Evolutionary conservation across 2,797 vertebrate genomes (phyloP).

Genomic region (Trematomus bernacchii): DNA sequence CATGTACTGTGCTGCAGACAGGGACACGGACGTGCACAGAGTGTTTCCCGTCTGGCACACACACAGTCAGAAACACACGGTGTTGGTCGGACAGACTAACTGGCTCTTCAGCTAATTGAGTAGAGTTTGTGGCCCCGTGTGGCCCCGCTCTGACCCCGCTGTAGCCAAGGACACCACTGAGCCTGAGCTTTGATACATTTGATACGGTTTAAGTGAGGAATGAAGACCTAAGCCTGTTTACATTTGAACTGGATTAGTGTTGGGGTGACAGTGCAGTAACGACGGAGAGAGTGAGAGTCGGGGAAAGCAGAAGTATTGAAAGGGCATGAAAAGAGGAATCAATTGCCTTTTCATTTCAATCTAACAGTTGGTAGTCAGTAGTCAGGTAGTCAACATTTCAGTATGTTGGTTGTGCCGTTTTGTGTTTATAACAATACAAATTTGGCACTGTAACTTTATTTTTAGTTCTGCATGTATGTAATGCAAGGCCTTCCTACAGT

Average conservation of each 20-base stretch:
- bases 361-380: slow-evolving; percentile 33
- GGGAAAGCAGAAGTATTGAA: slow-evolving; percentile 44
- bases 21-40: slow-evolving; percentile 52
- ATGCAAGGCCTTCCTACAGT: slow-evolving; percentile 2
- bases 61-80: slow-evolving; percentile 52
- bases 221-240: slow-evolving; percentile 89
- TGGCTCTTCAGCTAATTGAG: slow-evolving; percentile 87
- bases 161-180: slow-evolving; percentile 87
- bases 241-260: slow-evolving; percentile 89
- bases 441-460: neutral
- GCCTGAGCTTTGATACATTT: slow-evolving; percentile 94
- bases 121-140: slow-evolving; percentile 86
- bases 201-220: slow-evolving; percentile 92
- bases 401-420: slow-evolving; percentile 1
- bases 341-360: neutral
- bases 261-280: slow-evolving; percentile 83
- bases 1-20: slow-evolving; percentile 40
- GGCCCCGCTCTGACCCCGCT: slow-evolving; percentile 81
- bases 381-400: too few relatives aligned
- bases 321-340: slow-evolving; percentile 34
- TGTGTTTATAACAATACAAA: neutral
- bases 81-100: slow-evolving; percentile 83
- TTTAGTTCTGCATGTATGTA: neutral
- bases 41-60: slow-evolving; percentile 38
- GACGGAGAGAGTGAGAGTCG: slow-evolving; percentile 49